phyloP scores from a whole-genome alignment of 1,140 invertebrate genomes.

The Drosophila orosa region DNA sequence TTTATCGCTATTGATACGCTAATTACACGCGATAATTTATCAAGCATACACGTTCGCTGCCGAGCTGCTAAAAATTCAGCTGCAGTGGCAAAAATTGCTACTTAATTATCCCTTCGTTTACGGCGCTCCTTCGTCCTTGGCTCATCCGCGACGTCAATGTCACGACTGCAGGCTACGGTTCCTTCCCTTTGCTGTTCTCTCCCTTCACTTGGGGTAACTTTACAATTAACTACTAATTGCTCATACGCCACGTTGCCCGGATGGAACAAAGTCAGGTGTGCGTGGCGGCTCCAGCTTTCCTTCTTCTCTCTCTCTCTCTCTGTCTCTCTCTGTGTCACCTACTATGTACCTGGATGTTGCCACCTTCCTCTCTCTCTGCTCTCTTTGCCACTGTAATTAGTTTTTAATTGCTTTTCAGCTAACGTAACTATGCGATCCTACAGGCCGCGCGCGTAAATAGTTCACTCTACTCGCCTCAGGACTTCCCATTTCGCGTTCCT shows the following conservation, averaged over 20 bases:
- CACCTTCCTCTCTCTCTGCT: conserved; percentile 7
- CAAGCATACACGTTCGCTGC: conserved; percentile 27
- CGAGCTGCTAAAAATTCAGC: conserved; percentile 69
- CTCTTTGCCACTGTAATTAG: conserved; percentile 76
- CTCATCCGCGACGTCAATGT: conserved; percentile 60
- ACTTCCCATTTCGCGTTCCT: conserved; percentile 21
- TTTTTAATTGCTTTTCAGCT: conserved; percentile 79
- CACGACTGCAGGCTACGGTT: conserved; percentile 59
- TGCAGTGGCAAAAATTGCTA: conserved; percentile 78
- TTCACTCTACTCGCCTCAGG: conserved; percentile 22
- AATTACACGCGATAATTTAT: conserved; percentile 77
- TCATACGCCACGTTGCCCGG: conserved; percentile 76
- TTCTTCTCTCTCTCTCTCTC: not conserved
- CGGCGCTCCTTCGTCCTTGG: conserved; percentile 1
- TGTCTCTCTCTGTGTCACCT: not conserved
- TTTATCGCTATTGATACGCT: conserved; percentile 71
- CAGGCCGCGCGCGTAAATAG: conserved; percentile 48
- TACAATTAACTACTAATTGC: conserved; percentile 82
- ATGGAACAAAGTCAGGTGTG: conserved; percentile 65
- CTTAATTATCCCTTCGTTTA: conserved; percentile 64
- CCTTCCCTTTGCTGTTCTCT: conserved; percentile 31
- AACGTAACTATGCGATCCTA: conserved; percentile 48
- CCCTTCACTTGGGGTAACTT: conserved; percentile 64
- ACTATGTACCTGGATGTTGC: conserved; percentile 1
- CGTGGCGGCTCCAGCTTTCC: conserved; percentile 16